phyloP scores from a whole-genome alignment of 1,140 invertebrate species.

The Trypoxylus dichotomus region DNA sequence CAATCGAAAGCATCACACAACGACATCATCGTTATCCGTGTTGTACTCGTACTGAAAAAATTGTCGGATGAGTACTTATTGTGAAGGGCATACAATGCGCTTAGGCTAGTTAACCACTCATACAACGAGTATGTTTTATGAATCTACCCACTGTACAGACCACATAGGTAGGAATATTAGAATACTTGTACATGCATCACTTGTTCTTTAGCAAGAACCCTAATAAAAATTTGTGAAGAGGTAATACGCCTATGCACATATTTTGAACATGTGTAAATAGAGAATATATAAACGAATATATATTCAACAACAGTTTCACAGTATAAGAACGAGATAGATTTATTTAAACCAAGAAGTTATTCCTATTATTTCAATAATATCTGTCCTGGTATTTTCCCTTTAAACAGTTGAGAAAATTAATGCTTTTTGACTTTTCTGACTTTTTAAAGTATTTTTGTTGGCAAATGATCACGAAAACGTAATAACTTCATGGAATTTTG shows the following conservation, averaged over 20 bases:
- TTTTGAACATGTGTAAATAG: background rate
- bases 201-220: conserved; percentile 5
- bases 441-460: no score
- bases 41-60: conserved; percentile 5
- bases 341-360: no score
- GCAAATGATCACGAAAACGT: no score
- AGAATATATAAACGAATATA: background rate
- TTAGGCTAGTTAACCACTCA: conserved; percentile 23
- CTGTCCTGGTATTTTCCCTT: no score
- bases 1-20: background rate
- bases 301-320: background rate
- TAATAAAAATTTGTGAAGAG: conserved; percentile 15
- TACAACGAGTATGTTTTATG: conserved; percentile 5
- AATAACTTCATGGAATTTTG: no score
- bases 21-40: background rate
- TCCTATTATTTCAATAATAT: no score
- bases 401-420: no score
- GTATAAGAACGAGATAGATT: no score
- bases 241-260: background rate
- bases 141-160: conserved; percentile 21
- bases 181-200: conserved; percentile 25
- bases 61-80: conserved; percentile 16
- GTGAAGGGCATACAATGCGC: background rate
- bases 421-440: no score
- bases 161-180: conserved; percentile 24